A percentile compares a stretch with the other conserved stretches of the same genome.
phyloP scores from a whole-genome alignment of 2,113 vertebrate genomes.

The Pica pica region DNA sequence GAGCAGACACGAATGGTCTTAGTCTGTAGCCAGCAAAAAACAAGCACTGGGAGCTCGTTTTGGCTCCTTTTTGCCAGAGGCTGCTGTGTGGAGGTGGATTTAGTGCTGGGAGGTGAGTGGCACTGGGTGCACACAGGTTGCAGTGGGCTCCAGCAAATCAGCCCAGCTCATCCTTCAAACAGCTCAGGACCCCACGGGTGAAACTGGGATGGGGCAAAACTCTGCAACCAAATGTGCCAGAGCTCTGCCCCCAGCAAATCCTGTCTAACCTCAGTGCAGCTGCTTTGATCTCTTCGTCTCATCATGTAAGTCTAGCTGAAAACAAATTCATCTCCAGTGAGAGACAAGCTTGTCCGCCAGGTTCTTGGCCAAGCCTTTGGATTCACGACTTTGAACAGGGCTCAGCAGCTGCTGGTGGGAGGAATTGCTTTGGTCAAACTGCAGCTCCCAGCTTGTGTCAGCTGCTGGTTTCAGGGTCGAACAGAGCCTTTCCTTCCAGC shows the following conservation, averaged over 20 bases:
- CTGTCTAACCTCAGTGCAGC: background rate
- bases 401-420: conserved; percentile 31
- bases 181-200: background rate
- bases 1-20: background rate
- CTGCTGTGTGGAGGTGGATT: background rate
- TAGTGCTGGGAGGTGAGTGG: background rate
- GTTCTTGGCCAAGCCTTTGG: conserved; percentile 3
- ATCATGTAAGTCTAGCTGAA: background rate
- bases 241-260: background rate
- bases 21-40: background rate
- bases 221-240: background rate
- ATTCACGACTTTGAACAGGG: background rate
- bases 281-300: conserved; percentile 37
- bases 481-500: background rate
- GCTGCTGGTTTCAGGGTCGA: background rate
- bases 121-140: background rate
- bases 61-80: background rate
- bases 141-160: background rate
- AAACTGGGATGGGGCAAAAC: background rate
- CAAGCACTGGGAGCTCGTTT: accelerated
- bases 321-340: background rate
- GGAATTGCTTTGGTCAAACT: conserved; percentile 20
- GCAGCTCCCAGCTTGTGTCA: conserved; percentile 30
- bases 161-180: background rate
- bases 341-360: background rate